Evolutionary conservation across 2,888 invertebrate genomes (phyloP), one percentile per base, ranked within the genome.

Genomic region (Portevinia maculata): DNA sequence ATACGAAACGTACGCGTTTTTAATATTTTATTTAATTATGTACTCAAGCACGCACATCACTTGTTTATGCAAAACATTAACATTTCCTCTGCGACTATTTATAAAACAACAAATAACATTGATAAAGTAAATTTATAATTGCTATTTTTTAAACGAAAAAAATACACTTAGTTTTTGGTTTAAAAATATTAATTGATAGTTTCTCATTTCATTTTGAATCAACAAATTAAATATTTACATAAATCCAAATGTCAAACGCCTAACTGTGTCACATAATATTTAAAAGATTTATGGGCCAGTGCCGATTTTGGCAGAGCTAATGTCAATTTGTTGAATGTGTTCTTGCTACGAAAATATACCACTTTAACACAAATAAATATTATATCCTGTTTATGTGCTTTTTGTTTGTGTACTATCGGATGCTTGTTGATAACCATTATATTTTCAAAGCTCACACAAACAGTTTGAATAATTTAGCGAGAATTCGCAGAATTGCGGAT

Each of bases 11-110:
- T 19, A 44, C 37, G 52, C 50, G 53, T 64, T 55, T 64, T 46
- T 64, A 37, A 39, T 64, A 53, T 73, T 46, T 48, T 48, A 55
- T 64, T 73, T 55, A 62, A 55, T n/a, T n/a, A n/a, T n/a, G n/a
- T 64, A 53, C 44, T 53, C 37, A 32, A 53, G 46, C 30, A 41
- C 64, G 53, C 62, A 53, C 44, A 46, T 11, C 24, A 34, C 57
- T 17, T 69, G n/a, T 48, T 28, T 69, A 34, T 46, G 34, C 53
- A 8, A 30, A 55, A 28, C 1, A 32, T 53, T 52, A 1, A 52
- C n/a, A 17, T 24, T 37, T 37, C 48, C 11, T 50, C 48, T 11
- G 37, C 1, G 3, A 7, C 48, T 62, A 62, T 62, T 62, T 48
- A 24, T 52, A 65, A 32, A 30, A 13, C n/a, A 11, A 37, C 52